Conservation (phyloP, 1,140 invertebrate species). For the Saxidomus purpurata region DNA sequence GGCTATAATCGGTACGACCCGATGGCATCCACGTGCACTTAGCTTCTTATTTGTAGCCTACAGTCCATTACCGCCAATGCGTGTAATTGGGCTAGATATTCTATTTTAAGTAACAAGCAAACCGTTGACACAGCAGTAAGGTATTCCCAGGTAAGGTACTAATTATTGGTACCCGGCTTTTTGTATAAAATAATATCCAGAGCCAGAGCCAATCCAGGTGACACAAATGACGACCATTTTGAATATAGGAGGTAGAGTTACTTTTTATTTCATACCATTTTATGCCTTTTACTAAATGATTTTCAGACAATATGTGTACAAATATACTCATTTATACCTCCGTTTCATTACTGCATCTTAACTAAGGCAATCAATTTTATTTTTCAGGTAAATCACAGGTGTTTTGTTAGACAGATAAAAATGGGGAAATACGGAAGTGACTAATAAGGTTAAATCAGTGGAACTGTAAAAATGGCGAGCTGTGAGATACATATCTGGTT, state of each 20-base stretch:
- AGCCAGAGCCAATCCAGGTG: conserved; percentile 54
- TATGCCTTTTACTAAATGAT: too few species aligned
- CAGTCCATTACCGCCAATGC: too few species aligned
- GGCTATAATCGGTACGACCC: too few species aligned
- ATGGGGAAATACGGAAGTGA: conserved; percentile 29
- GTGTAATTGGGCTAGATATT: too few species aligned
- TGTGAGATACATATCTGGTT: neutral
- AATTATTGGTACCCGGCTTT: conserved; percentile 46
- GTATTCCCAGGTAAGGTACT: conserved; percentile 48
- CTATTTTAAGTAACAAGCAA: conserved; percentile 39
- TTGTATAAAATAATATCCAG: neutral
- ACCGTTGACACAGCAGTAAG: conserved; percentile 48
- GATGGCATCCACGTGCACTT: too few species aligned
- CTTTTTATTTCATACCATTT: neutral
- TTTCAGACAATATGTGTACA: too few species aligned
- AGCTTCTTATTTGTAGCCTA: too few species aligned
- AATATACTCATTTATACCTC: too few species aligned
- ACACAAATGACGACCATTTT: conserved; percentile 64
- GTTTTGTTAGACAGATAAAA: neutral
- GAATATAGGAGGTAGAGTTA: conserved; percentile 18
- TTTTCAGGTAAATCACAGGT: conserved; percentile 35
- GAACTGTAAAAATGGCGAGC: neutral
- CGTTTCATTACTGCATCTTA: too few species aligned
- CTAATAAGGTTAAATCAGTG: neutral
- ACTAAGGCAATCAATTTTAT: too few species aligned